phyloP scores from a whole-genome alignment of 1,140 invertebrate species.

The Diachasma alloeum region DNA sequence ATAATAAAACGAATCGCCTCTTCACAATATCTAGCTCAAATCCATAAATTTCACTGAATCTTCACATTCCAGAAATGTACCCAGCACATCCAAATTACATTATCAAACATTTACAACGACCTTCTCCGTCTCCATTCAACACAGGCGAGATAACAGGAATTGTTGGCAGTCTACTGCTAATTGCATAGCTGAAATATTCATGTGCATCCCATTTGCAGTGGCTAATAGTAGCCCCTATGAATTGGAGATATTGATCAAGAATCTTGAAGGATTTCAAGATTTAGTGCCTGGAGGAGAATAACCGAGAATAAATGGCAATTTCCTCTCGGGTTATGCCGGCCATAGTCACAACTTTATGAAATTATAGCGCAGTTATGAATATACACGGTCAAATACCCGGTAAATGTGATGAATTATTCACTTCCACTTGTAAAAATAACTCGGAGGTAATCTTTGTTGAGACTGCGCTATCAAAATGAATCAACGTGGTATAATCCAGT shows the following conservation, averaged over 20 bases:
- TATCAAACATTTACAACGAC: constrained; percentile 46
- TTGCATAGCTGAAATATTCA: constrained; percentile 41
- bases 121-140: constrained; percentile 41
- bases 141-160: constrained; percentile 43
- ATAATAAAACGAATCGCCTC: not conserved
- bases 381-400: not conserved
- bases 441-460: not conserved
- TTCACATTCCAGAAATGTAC: not conserved
- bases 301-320: not conserved
- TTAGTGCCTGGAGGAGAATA: not conserved
- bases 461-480: not conserved
- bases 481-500: constrained; percentile 15
- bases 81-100: not conserved
- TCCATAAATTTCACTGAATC: not conserved
- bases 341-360: not conserved
- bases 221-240: not conserved
- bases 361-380: not conserved
- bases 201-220: not conserved
- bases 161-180: constrained; percentile 28
- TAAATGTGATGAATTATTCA: not conserved
- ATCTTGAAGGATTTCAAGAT: not conserved
- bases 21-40: not conserved
- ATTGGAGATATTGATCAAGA: not conserved
- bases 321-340: not conserved
- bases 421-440: not conserved